Evolutionary conservation across 2,888 invertebrate species (phyloP).

Genomic region (Listrodromus nycthemerus): DNA sequence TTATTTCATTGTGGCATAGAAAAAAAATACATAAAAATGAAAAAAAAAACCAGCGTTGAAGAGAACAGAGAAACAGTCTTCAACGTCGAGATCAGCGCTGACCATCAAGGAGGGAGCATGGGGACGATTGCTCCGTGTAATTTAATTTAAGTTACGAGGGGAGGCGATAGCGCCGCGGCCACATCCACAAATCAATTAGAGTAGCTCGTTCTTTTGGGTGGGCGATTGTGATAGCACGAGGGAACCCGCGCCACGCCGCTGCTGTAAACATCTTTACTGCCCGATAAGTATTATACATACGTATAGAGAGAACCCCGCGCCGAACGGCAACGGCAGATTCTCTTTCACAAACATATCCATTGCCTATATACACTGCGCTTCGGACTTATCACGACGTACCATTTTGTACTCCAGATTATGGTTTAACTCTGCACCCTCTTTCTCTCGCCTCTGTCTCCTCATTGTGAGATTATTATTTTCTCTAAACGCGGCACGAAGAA

Average conservation of each 20-base stretch:
- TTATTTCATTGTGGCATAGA: background rate
- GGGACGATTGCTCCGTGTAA: constrained; percentile 78
- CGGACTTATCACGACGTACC: constrained; percentile 75
- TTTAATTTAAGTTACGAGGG: constrained; percentile 82
- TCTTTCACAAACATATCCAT: constrained; percentile 54
- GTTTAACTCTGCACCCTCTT: constrained; percentile 23
- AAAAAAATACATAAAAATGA: constrained; percentile 21
- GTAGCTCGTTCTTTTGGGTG: constrained; percentile 75
- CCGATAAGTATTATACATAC: constrained; percentile 76
- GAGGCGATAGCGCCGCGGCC: constrained; percentile 77
- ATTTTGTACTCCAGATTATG: constrained; percentile 81
- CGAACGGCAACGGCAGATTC: constrained; percentile 25
- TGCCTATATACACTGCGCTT: constrained; percentile 53
- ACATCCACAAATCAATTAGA: constrained; percentile 83
- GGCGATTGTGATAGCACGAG: constrained; percentile 81
- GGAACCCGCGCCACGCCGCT: constrained; percentile 74
- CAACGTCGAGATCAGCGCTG: constrained; percentile 45
- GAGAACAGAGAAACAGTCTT: constrained; percentile 22
- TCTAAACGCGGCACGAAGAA: background rate
- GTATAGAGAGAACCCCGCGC: constrained; percentile 35
- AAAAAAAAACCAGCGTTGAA: constrained; percentile 22
- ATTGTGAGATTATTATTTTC: constrained; percentile 71
- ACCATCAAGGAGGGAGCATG: constrained; percentile 65
- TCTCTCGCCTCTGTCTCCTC: constrained; percentile 72
- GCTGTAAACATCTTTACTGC: constrained; percentile 84